phyloP scores from a whole-genome alignment of 2,797 vertebrate genomes.

The Oophaga sylvatica region DNA sequence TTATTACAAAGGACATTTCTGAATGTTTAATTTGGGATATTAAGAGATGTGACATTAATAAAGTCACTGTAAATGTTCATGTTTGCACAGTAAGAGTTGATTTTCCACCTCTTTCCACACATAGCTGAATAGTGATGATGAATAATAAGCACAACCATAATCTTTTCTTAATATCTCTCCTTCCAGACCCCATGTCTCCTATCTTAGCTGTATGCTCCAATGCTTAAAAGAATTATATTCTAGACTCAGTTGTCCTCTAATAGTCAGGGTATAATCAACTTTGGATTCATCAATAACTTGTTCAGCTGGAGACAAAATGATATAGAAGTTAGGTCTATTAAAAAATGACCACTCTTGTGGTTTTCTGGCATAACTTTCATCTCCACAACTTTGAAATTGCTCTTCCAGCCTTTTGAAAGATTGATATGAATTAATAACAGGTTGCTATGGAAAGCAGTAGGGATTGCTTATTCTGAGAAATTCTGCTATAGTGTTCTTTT shows the following conservation, averaged over 20 bases:
- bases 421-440: constrained; percentile 48
- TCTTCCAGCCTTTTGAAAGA: constrained; percentile 38
- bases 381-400: constrained; percentile 21
- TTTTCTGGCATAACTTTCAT: constrained; percentile 39
- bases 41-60: neutral
- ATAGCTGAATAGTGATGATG: neutral
- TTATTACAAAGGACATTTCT: no score
- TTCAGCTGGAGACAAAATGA: constrained; percentile 38
- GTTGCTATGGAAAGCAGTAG: constrained; percentile 45
- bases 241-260: neutral
- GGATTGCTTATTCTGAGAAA: constrained; percentile 40
- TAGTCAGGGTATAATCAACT: constrained; percentile 16
- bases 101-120: neutral
- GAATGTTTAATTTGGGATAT: no score
- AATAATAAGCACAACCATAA: neutral
- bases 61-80: neutral
- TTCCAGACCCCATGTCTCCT: neutral
- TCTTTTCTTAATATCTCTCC: neutral
- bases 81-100: neutral
- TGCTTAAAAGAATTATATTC: constrained; percentile 1
- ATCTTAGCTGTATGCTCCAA: neutral
- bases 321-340: constrained; percentile 43
- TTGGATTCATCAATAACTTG: constrained; percentile 17
- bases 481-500: constrained; percentile 40
- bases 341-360: constrained; percentile 46